Evolutionary conservation across 2,797 vertebrate species (phyloP), one percentile per base, ranked within the genome.

Genomic region (Chaetodon trifasciatus): DNA sequence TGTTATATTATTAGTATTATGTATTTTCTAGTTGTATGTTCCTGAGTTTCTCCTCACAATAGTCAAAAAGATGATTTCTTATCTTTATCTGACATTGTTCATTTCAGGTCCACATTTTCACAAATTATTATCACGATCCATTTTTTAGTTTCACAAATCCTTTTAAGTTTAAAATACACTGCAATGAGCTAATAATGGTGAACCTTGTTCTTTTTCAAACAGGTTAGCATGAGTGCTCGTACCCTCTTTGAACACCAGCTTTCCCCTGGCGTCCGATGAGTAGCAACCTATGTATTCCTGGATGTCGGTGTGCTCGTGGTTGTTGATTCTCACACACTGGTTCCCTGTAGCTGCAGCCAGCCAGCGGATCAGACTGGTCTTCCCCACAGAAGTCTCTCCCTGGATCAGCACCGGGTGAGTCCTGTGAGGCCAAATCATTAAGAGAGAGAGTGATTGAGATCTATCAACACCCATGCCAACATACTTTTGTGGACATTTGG

Each of bases 231-330:
- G 11, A n/a, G 32, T 8, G 8, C 37, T 47, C 82, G 2, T 91
- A 99, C 98, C 98, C 96, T 99, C 98, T 86, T 96, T 97, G 93
- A 99, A 99, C 35, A 97, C 88, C 85, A 99, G 81, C 83, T 97
- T 98, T 73, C 98, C 98, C 6, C 93, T 91, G 47, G 95, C 85
- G 19, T 97, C 96, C 0, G 98, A 98, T 0, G 97, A 97, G 24
- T 99, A 99, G 89, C 98, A 99, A 86, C 98, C 98, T 35, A 99
- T 97, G 88, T 99, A 99, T 69, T 99, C 98, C 83, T 99, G 98
- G 91, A 99, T 98, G 91, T 99, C 98, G 0, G 98, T 99, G 91
- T 99, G 98, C 76, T 99, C 98, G 0, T 99, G 98, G 89, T 99
- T 99, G 87, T 99, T 99, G 93, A 99, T 99, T 50, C 98, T 94